These are phyloP conservation scores for Petrophora chlorosata DNA, from an alignment of 2,888 invertebrate genomes.

Conservation along the genomic window DNA sequence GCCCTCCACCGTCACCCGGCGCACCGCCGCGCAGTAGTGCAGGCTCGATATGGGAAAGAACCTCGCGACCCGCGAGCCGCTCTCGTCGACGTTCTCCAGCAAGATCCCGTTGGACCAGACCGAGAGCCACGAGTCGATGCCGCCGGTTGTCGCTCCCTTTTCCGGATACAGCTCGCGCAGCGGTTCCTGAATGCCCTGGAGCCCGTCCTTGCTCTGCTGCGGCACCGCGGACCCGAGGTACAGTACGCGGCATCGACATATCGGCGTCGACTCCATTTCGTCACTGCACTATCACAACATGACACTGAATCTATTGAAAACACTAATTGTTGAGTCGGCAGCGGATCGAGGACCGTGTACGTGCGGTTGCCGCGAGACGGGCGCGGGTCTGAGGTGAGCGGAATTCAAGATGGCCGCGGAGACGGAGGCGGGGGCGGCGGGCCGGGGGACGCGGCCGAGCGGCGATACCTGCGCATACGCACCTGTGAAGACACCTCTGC, in stretches of 20 bases:
- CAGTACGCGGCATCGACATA: constrained; percentile 97
- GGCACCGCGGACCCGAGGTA: constrained; percentile 98
- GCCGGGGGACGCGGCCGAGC: constrained; percentile 37
- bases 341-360: constrained; percentile 48
- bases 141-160: constrained; percentile 94
- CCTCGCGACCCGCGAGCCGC: constrained; percentile 95
- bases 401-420: constrained; percentile 82
- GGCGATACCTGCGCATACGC: constrained; percentile 73
- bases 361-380: constrained; percentile 73
- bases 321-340: constrained; percentile 54
- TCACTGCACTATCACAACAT: constrained; percentile 79
- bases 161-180: constrained; percentile 97
- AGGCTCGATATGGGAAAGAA: constrained; percentile 98
- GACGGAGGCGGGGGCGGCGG: constrained; percentile 41
- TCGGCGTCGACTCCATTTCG: constrained; percentile 92
- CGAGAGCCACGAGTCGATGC: constrained; percentile 98
- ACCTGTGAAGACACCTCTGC: constrained; percentile 70
- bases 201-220: constrained; percentile 98
- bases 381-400: constrained; percentile 79
- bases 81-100: constrained; percentile 98
- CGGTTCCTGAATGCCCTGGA: constrained; percentile 98
- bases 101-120: constrained; percentile 98
- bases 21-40: constrained; percentile 97
- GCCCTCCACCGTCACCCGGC: constrained; percentile 90
- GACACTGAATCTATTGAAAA: constrained; percentile 67